Evolutionary conservation across 2,888 invertebrate genomes (phyloP).

Genomic region (Cenopis cana): DNA sequence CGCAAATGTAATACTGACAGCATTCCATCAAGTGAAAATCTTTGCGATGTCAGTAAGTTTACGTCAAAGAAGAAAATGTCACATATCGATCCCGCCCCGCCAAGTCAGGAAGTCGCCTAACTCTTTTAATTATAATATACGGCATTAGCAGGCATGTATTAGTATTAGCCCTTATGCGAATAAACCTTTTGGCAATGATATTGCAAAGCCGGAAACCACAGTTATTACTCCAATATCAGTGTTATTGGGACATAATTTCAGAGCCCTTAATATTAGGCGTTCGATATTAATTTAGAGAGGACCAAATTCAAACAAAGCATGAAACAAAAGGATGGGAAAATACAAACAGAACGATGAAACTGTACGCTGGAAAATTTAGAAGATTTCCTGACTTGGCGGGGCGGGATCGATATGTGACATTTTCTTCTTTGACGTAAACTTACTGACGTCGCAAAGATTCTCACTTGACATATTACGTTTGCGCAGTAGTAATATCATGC

Average conservation of each 20-base stretch:
- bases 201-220: slow-evolving; percentile 30
- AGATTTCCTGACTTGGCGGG: no score
- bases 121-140: slow-evolving; percentile 27
- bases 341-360: slow-evolving; percentile 51
- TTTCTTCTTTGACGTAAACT: no score
- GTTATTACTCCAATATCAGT: slow-evolving; percentile 49
- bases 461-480: no score
- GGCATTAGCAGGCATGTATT: slow-evolving; percentile 2
- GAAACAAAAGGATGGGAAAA: slow-evolving; percentile 41
- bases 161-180: slow-evolving; percentile 42
- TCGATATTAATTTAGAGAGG: slow-evolving; percentile 65
- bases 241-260: slow-evolving; percentile 58
- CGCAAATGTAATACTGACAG: no score
- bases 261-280: slow-evolving; percentile 59
- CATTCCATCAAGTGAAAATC: no score
- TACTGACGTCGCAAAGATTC: no score
- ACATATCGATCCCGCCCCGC: no score
- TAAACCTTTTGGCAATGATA: slow-evolving; percentile 34
- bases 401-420: no score
- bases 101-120: no score
- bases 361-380: slow-evolving; percentile 56
- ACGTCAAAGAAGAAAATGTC: no score
- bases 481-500: no score
- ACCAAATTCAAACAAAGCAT: slow-evolving; percentile 60
- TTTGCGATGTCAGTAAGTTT: no score